Evolutionary conservation across 2,113 vertebrate genomes (phyloP).

Genomic region (Rallus limicola): DNA sequence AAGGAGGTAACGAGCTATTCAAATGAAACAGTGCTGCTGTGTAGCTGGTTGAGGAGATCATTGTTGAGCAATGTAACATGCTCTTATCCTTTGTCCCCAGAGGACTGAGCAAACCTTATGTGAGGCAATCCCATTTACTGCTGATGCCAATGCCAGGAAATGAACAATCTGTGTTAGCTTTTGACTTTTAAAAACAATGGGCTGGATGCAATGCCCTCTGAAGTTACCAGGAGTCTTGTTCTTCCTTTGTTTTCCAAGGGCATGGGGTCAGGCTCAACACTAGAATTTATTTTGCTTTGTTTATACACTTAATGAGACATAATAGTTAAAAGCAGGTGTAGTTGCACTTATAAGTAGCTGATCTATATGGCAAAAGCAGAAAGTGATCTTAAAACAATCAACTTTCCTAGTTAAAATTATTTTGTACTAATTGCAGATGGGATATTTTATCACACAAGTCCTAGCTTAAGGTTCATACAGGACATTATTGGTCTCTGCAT

Average conservation of each 20-base stretch:
- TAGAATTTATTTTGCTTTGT: constrained; percentile 4
- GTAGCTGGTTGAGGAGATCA: constrained; percentile 35
- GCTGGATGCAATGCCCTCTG: constrained; percentile 47
- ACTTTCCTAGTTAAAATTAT: neutral
- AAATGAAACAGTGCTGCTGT: constrained; percentile 19
- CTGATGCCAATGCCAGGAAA: constrained; percentile 65
- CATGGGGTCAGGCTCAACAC: neutral
- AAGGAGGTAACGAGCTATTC: constrained; percentile 42
- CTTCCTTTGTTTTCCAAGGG: constrained; percentile 51
- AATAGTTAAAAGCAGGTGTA: constrained; percentile 41
- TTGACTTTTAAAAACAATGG: constrained; percentile 63
- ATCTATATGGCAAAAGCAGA: neutral
- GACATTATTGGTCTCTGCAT: neutral
- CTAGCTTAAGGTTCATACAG: neutral
- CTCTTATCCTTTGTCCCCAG: constrained; percentile 59
- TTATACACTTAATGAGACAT: constrained; percentile 23
- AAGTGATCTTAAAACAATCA: neutral
- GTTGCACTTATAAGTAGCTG: neutral
- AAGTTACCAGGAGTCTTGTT: constrained; percentile 50
- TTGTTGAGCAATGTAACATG: constrained; percentile 49
- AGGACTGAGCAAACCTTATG: constrained; percentile 47
- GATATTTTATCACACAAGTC: neutral
- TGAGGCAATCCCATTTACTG: constrained; percentile 58
- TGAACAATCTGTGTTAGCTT: constrained; percentile 62
- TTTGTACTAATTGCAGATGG: neutral